Conservation (phyloP, 2,797 vertebrate genomes). For the Adrianichthys oophorus region DNA sequence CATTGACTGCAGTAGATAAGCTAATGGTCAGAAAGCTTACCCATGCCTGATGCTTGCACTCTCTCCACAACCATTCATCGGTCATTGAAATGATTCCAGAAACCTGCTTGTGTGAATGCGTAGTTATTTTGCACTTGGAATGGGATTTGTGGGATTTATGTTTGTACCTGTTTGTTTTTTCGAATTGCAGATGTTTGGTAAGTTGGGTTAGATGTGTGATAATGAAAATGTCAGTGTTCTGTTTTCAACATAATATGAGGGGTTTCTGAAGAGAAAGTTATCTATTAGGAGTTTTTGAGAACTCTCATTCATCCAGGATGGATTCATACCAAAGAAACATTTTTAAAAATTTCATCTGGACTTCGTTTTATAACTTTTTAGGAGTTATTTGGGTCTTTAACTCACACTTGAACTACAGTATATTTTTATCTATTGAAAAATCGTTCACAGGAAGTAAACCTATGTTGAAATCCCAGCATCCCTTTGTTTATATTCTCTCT, state of each 20-base stretch:
- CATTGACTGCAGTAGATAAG: conserved; percentile 56
- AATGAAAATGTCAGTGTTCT: not conserved
- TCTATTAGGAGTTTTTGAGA: no score
- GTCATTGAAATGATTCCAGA: conserved; percentile 29
- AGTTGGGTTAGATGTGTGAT: conserved; percentile 36
- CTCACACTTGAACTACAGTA: no score
- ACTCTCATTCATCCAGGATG: no score
- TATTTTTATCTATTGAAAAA: no score
- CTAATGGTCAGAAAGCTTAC: conserved; percentile 61
- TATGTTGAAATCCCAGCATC: no score
- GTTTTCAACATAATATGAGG: not conserved
- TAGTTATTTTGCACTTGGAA: conserved; percentile 26
- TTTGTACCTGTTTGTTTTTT: conserved; percentile 33
- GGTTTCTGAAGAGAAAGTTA: not conserved
- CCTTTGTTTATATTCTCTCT: no score
- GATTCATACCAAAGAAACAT: not conserved
- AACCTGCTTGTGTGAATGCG: conserved; percentile 20
- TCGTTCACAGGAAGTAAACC: no score
- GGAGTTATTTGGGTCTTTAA: no score
- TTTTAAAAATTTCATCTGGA: not conserved
- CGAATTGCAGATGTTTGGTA: conserved; percentile 53
- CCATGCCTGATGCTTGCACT: conserved; percentile 83
- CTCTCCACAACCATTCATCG: conserved; percentile 63
- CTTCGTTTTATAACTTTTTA: no score
- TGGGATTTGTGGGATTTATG: conserved; percentile 22